phyloP scores from a whole-genome alignment of 2,888 invertebrate genomes.

The Dynastes tityus region DNA sequence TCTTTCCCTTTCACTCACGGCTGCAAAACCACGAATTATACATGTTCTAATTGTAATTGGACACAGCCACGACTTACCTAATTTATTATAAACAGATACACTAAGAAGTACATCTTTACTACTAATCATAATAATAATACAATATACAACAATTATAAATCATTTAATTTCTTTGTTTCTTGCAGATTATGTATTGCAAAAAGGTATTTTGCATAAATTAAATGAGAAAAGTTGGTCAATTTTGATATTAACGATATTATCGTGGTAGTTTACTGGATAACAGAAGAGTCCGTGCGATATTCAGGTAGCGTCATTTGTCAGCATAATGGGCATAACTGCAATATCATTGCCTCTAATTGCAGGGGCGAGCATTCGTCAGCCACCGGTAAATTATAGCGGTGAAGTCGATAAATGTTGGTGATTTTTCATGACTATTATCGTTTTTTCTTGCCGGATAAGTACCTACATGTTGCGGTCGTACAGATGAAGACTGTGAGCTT shows the following conservation, averaged over 20 bases:
- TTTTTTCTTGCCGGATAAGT: background rate
- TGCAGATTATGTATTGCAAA: no score
- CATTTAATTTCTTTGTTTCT: no score
- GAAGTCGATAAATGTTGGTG: conserved; percentile 41
- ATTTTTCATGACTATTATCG: conserved; percentile 41
- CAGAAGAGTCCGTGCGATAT: conserved; percentile 20
- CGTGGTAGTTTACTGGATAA: conserved; percentile 7
- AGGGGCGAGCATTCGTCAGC: conserved; percentile 61
- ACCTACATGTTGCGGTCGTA: background rate
- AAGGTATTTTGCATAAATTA: background rate
- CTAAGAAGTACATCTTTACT: no score
- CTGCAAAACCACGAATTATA: no score
- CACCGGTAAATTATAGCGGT: conserved; percentile 57
- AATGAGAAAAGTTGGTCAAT: no score
- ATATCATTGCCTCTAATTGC: conserved; percentile 64
- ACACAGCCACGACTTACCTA: no score
- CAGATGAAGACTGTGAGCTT: no score
- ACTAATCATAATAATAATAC: no score
- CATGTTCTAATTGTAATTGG: no score
- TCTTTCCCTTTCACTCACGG: no score
- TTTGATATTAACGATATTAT: background rate
- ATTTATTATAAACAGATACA: no score
- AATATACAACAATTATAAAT: no score
- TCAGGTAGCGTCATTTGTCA: conserved; percentile 55
- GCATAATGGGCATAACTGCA: conserved; percentile 62